Percentiles rank a stretch among this genome's conserved stretches.
These are phyloP conservation scores for Eunapius fragilis DNA, from an alignment of 37 sponge, comb jelly and placozoan genomes.

Conservation along the genomic window DNA sequence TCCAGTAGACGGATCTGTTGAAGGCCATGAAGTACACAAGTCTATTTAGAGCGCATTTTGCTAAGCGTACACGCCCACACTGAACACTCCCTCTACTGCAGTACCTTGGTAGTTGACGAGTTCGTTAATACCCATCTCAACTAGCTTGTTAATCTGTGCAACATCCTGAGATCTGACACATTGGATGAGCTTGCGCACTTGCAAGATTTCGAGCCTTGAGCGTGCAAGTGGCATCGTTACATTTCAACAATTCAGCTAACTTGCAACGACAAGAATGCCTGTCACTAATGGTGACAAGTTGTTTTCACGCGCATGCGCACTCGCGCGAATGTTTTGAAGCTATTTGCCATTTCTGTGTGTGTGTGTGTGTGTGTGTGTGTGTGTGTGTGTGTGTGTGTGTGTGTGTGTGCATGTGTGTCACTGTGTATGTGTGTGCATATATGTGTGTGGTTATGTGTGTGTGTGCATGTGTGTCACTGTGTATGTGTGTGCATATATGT, in stretches of 20 bases:
- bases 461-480: too few relatives aligned
- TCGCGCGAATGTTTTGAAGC: neutral
- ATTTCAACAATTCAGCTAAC: too few relatives aligned
- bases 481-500: too few relatives aligned
- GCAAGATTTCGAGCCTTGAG: slow-evolving; percentile 84
- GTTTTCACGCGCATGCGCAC: neutral
- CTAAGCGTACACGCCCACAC: neutral
- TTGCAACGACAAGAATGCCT: neutral
- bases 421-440: too few relatives aligned
- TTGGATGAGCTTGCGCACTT: slow-evolving; percentile 89
- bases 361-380: too few relatives aligned
- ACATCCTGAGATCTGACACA: slow-evolving; percentile 80
- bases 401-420: too few relatives aligned
- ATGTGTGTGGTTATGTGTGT: too few relatives aligned
- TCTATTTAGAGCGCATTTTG: neutral
- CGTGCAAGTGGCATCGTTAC: slow-evolving; percentile 81
- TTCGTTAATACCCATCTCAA: slow-evolving; percentile 66
- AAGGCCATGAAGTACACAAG: neutral
- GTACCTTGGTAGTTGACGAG: slow-evolving; percentile 86
- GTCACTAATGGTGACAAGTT: neutral
- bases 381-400: too few relatives aligned
- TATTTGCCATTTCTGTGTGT: too few relatives aligned
- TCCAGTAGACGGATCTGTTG: slow-evolving; percentile 81
- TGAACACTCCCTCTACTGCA: neutral
- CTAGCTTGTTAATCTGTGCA: slow-evolving; percentile 78